Base-by-base conservation (phyloP, 2,113 vertebrate genomes). In the Microtus pennsylvanicus region DNA sequence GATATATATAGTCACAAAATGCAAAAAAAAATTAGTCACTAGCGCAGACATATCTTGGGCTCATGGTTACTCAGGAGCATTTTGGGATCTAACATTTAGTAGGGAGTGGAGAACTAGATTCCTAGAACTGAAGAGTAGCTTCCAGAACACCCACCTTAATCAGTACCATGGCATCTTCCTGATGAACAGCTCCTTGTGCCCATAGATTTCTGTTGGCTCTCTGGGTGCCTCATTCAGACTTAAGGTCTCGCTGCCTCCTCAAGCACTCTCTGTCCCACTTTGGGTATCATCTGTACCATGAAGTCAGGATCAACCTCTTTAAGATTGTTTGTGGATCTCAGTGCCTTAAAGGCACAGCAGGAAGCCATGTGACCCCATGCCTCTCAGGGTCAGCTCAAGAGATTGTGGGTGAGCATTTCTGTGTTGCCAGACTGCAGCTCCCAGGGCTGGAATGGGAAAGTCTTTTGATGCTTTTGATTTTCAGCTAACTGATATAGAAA, bases 401-500 rank as follows among this genome's bases (percentile, higher is more conserved):
- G 58, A 45, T 65, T 85, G 26, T 63, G 38, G 7, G 14, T 65
- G 26, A 30, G 8, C 14, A 5, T 26, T 19, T 30, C 30, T 42
- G 16, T 65, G 61, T 19, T 47, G 82, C 30, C 26, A 5, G 13
- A 33, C 58, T 67, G 30, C 5, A 67, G 38, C 42, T 85, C 26
- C 30, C 61, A 33, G 38, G 38, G 82, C 38, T 63, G n/a, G n/a
- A 63, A 67, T 17, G 83, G 83, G 42, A 35, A 42, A 33, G 63
- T 90, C 63, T 92, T 96, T 82, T 70, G 74, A 87, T 92, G 19
- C 63, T 96, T 96, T 93, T 72, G 33, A 47, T 45, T 95, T 81
- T 58, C n/a, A 89, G 8, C 69, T 35, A 75, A 85, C 16, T 22
- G 85, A 91, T 58, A 67, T 5, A 65, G 61, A 94, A 92, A 90